These are phyloP conservation scores for Scaptomyza tumidula DNA, from an alignment of 2,888 invertebrate genomes.

Conservation along the genomic window DNA sequence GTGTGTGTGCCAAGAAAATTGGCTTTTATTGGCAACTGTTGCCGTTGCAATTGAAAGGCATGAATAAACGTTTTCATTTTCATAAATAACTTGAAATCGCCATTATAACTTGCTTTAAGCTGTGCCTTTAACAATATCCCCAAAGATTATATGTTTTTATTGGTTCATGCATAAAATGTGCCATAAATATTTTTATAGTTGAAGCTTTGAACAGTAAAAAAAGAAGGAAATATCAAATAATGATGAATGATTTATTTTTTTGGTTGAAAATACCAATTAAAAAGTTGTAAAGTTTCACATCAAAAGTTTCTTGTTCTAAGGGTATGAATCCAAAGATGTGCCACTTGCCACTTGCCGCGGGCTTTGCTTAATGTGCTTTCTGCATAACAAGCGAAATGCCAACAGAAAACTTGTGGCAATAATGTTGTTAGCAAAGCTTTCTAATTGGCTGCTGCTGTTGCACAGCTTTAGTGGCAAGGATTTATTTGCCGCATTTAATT, in stretches of 20 bases:
- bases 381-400: conserved; percentile 14
- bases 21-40: conserved; percentile 44
- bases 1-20: conserved; percentile 57
- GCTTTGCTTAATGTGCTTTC: conserved; percentile 20
- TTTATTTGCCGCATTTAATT: conserved; percentile 67
- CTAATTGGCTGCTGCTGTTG: conserved; percentile 54
- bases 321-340: neutral
- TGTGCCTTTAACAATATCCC: neutral
- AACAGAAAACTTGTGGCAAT: conserved; percentile 29
- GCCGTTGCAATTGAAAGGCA: conserved; percentile 61
- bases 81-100: conserved; percentile 55
- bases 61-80: conserved; percentile 68
- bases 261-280: no score
- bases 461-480: conserved; percentile 54
- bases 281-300: neutral
- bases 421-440: conserved; percentile 23
- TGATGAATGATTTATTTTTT: no score
- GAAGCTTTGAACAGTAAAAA: no score
- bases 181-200: no score
- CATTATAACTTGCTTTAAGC: conserved; percentile 14
- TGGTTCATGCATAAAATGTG: no score
- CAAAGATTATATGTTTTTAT: no score
- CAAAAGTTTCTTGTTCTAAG: neutral
- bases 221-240: no score
- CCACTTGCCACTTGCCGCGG: neutral